These are phyloP conservation scores for Liasis olivaceus DNA, from an alignment of 2,797 vertebrate species.

Conservation along the genomic window DNA sequence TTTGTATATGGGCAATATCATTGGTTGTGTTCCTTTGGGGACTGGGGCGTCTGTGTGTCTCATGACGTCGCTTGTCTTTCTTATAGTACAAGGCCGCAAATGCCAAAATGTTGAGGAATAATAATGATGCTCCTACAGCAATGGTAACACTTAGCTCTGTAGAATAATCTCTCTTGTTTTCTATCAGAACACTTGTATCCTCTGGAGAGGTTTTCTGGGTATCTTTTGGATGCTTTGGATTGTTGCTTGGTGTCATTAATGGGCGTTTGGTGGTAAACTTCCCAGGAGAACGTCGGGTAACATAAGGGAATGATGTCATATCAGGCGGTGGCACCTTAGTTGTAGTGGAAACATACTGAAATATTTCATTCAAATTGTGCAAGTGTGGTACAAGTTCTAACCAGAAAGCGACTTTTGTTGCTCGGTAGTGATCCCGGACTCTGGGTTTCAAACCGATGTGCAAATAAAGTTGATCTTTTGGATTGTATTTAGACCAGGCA, in stretches of 20 bases:
- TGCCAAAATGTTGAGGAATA: constrained; percentile 94
- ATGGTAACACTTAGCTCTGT: constrained; percentile 94
- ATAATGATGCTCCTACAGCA: constrained; percentile 89
- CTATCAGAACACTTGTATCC: constrained; percentile 88
- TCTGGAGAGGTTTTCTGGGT: constrained; percentile 83
- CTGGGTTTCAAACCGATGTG: constrained; percentile 94
- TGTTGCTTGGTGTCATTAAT: constrained; percentile 84
- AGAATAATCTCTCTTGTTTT: constrained; percentile 92
- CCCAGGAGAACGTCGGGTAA: constrained; percentile 85
- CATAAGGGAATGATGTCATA: constrained; percentile 91
- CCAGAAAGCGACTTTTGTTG: constrained; percentile 98
- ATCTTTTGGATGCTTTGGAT: constrained; percentile 87
- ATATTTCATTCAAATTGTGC: constrained; percentile 95
- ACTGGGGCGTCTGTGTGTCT: constrained; percentile 88
- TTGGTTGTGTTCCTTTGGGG: constrained; percentile 86
- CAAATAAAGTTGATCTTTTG: constrained; percentile 95
- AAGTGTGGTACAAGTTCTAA: constrained; percentile 92
- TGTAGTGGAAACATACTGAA: constrained; percentile 94
- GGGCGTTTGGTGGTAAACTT: constrained; percentile 96
- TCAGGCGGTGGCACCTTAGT: constrained; percentile 94
- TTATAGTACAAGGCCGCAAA: constrained; percentile 96
- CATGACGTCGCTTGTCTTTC: constrained; percentile 92
- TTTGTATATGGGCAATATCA: constrained; percentile 88
- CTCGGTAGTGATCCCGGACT: constrained; percentile 94
- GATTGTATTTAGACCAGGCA: constrained; percentile 97